Base-by-base conservation (phyloP, 92 coral and sea anemone species). In the Epizoanthus ramosus region DNA sequence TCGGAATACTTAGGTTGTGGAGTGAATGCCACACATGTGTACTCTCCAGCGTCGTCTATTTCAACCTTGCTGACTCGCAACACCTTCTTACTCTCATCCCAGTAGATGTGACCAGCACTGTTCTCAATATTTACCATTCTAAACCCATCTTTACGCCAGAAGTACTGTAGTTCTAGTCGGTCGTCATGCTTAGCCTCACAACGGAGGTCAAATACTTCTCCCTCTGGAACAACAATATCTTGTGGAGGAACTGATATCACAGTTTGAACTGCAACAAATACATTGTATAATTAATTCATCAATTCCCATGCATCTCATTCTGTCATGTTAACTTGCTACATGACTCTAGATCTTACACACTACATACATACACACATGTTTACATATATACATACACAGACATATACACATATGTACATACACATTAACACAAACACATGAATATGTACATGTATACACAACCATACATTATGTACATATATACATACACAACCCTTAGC, bases 11-110 rank as follows among this genome's bases (percentile, higher is more conserved):
- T 83, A 17, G 92, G 93, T 1, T 85, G 75, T 45, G 92, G 92
- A 10, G 95, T 96, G 67, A 84, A 96, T 4, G 98, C 98, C 23
- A 94, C 89, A 59, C 99, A 96, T 3, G 92, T 92, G 71, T 96
- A 96, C 33, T 45, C 64, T 3, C 97, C 99, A 75, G 91, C 92
- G 24, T 96, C 96, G 41, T 84, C 67, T 22, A 87, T 75, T 22
- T 67, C 79, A 1, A 87, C 90, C 25, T 83, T 68, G 4, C 18
- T 56, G 6, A 93, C 85, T 52, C 50, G 87, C 54, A 93, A 79
- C 16, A 91, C 73, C 3, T 88, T 88, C 53, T 71, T 54, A 14
- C 82, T 66, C 9, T 79, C 82, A 0, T 66, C 61, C 97, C 97
- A 93, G 13, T 81, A 28, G 0, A 89, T 83, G 15, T 86, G 85